Evolutionary conservation across 2,797 vertebrate species (phyloP), one percentile per base, ranked within the genome.

Genomic region (Microctenopoma steveboyesi): DNA sequence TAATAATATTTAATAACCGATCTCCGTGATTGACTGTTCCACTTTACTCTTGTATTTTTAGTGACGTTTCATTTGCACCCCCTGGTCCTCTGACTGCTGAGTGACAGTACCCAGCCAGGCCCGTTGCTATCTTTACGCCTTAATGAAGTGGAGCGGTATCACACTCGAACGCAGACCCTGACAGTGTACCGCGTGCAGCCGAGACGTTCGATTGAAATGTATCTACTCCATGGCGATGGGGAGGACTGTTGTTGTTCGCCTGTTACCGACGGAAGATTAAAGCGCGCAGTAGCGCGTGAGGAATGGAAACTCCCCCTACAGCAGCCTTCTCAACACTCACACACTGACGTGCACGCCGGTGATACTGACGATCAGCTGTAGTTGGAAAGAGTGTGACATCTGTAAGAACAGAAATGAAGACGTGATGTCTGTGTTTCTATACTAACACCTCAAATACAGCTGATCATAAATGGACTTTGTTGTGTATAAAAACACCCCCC

Each of bases 401-500:
- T 10, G 45, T 27, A n/a, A 54, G 50, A 69, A 70, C 37, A 48
- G 16, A 75, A 72, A 71, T 50, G 12, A 72, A 35, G 66, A 61
- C 22, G 3, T 1, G 35, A 4, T 18, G 33, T 35, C 18, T 64
- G 4, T 11, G 22, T 79, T 79, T 60, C 27, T 25, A 79, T 71
- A 76, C 55, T 68, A 83, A 49, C 64, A 86, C 77, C 79, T 79
- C 78, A 74, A 79, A 86, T 79, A 69, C 76, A 85, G 88, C 67
- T 78, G 84, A 89, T 92, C 82, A 89, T 71, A 88, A 63, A 60
- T 51, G 10, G 64, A 54, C 65, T 87, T 75, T 67, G 42, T 86
- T 86, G 72, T 72, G 76, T 69, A 83, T 81, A 83, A 78, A 11
- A 12, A 11, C 39, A 13, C 37, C 39, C 18, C 18, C 18, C 18